Percentiles rank a stretch among this genome's conserved stretches.
Evolutionary conservation across 2,888 invertebrate species (phyloP).

Genomic region (Orchestes rusci): DNA sequence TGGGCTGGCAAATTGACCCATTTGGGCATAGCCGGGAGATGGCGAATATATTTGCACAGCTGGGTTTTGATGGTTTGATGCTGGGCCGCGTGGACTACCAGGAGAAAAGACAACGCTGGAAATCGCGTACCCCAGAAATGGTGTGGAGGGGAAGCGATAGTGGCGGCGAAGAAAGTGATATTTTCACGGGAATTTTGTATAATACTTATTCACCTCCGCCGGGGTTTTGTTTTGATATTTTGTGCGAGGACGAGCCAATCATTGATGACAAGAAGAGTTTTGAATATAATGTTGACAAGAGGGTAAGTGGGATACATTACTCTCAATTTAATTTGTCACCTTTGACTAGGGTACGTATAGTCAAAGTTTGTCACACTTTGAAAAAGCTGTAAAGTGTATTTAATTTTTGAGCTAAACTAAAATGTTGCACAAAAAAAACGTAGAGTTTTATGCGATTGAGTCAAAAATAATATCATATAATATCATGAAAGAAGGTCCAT

Average conservation of each 20-base stretch:
- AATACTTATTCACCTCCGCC: constrained; percentile 23
- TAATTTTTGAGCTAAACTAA: too few relatives aligned
- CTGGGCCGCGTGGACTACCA: constrained; percentile 62
- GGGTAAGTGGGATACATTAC: not conserved
- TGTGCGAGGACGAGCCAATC: constrained; percentile 44
- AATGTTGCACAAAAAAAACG: too few relatives aligned
- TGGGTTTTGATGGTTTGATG: constrained; percentile 67
- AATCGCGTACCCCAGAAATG: too few relatives aligned
- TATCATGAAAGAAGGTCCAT: too few relatives aligned
- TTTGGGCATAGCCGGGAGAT: constrained; percentile 80
- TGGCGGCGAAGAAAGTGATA: constrained; percentile 39
- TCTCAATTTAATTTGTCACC: too few relatives aligned
- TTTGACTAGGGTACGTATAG: constrained; percentile 31
- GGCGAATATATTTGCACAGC: constrained; percentile 62
- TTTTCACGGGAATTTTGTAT: not conserved
- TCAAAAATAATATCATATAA: too few relatives aligned
- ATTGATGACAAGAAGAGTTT: constrained; percentile 49
- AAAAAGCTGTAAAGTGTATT: too few relatives aligned
- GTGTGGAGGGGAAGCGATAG: too few relatives aligned
- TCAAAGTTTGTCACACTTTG: too few relatives aligned
- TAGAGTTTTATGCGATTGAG: too few relatives aligned
- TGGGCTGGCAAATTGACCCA: constrained; percentile 80
- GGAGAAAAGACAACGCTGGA: too few relatives aligned
- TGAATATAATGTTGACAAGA: constrained; percentile 47
- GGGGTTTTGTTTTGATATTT: constrained; percentile 49